A percentile compares a stretch with the other conserved stretches of the same genome.
phyloP scores from a whole-genome alignment of 2,888 invertebrate species.

The Aphidius colemani region DNA sequence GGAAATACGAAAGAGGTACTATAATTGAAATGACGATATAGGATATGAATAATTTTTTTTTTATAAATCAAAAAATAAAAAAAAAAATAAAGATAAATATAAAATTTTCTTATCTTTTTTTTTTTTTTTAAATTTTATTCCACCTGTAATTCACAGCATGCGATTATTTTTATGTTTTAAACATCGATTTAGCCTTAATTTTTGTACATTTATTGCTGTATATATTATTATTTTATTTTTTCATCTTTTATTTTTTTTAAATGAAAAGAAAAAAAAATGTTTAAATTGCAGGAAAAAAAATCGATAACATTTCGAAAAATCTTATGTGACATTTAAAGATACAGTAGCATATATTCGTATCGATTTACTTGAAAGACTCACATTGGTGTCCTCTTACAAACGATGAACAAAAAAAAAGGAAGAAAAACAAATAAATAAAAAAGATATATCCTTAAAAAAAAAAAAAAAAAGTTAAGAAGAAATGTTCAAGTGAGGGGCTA shows the following conservation, averaged over 20 bases:
- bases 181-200: slow-evolving; percentile 2
- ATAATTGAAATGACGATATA: slow-evolving; percentile 20
- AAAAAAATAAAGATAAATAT: too few species aligned
- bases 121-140: background rate
- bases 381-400: slow-evolving; percentile 24
- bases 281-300: background rate
- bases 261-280: slow-evolving; percentile 1
- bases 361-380: slow-evolving; percentile 19
- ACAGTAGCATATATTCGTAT: slow-evolving; percentile 26
- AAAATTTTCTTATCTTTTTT: background rate
- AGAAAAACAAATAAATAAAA: slow-evolving; percentile 3
- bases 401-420: slow-evolving; percentile 5
- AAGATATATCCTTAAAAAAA: slow-evolving; percentile 1
- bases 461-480: slow-evolving; percentile 13
- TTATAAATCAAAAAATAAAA: background rate
- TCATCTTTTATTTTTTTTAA: background rate
- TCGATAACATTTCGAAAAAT: background rate
- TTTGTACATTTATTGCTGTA: slow-evolving; percentile 2
- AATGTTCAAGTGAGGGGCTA: slow-evolving; percentile 7
- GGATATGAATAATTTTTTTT: background rate
- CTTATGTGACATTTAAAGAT: slow-evolving; percentile 13
- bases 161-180: slow-evolving; percentile 1
- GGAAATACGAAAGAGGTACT: slow-evolving; percentile 4
- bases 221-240: background rate
- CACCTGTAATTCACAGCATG: slow-evolving; percentile 10